phyloP scores from a whole-genome alignment of 2,888 invertebrate genomes.

The Crematogaster levior region DNA sequence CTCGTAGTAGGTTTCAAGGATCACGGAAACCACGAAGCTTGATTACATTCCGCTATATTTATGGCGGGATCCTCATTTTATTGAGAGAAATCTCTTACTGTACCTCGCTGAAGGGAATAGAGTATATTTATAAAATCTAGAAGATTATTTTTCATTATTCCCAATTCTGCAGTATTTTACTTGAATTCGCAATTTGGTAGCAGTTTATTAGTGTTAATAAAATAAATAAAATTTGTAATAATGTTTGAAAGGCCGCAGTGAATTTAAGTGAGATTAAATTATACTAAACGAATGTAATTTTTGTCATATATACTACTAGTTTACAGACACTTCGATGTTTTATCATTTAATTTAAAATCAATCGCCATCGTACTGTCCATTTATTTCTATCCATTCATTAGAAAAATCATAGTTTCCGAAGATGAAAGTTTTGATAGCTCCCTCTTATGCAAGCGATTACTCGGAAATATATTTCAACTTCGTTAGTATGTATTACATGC shows the following conservation, averaged over 20 bases:
- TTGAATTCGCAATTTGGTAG: neutral
- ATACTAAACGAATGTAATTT: conserved; percentile 1
- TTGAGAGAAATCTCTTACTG: conserved; percentile 53
- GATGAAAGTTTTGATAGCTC: neutral
- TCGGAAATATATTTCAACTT: neutral
- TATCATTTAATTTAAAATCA: neutral
- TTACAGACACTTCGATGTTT: neutral
- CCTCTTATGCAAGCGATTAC: neutral
- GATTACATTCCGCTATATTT: conserved; percentile 71
- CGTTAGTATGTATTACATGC: conserved; percentile 29
- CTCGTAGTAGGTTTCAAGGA: conserved; percentile 71
- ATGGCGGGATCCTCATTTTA: conserved; percentile 58
- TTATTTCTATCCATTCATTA: neutral
- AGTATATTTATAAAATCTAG: neutral
- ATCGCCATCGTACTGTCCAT: neutral
- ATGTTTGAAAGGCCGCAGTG: neutral
- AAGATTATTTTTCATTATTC: conserved; percentile 3
- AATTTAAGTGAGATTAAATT: neutral
- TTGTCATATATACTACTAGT: neutral
- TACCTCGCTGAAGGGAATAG: conserved; percentile 10
- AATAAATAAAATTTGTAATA: neutral
- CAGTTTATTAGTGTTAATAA: neutral
- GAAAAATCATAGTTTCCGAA: neutral
- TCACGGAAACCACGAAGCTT: conserved; percentile 71
- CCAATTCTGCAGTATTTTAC: neutral